phyloP scores from a whole-genome alignment of 2,888 invertebrate species.

The Yponomeuta sedellus region DNA sequence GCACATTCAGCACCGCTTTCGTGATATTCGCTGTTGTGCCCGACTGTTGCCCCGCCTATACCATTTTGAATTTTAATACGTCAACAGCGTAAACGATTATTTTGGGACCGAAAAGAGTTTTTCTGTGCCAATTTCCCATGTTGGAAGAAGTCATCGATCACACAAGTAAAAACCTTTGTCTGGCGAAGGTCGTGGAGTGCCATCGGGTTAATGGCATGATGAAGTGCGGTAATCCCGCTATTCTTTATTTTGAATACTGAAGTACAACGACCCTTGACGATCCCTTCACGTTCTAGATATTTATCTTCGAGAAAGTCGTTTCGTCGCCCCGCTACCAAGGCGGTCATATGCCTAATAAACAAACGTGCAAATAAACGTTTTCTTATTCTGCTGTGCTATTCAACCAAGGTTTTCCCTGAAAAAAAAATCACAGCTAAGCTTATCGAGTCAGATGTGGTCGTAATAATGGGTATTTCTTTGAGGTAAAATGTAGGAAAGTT shows the following conservation, averaged over 20 bases:
- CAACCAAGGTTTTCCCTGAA: not conserved
- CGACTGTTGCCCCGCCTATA: not conserved
- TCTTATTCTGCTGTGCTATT: constrained; percentile 9
- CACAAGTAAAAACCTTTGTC: not conserved
- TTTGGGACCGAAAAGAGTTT: not conserved
- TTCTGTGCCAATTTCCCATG: not conserved
- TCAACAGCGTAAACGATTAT: not conserved
- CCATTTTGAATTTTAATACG: not conserved
- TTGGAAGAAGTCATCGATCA: not conserved
- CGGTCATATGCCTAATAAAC: constrained; percentile 13
- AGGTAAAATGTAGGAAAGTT: not conserved
- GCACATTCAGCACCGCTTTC: constrained; percentile 55
- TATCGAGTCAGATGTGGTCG: not conserved
- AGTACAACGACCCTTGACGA: not conserved
- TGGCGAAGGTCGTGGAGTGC: not conserved
- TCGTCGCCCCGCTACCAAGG: not conserved
- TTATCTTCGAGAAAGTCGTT: constrained; percentile 10
- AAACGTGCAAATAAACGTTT: constrained; percentile 14
- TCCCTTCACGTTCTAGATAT: constrained; percentile 6
- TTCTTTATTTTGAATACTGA: not conserved
- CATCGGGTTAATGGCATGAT: not conserved
- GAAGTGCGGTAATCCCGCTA: constrained; percentile 7
- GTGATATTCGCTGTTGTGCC: constrained; percentile 32
- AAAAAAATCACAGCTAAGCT: not conserved
- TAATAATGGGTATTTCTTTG: not conserved